These are phyloP conservation scores for Tiaroga cobitis DNA, from an alignment of 2,797 vertebrate species.

Conservation along the genomic window DNA sequence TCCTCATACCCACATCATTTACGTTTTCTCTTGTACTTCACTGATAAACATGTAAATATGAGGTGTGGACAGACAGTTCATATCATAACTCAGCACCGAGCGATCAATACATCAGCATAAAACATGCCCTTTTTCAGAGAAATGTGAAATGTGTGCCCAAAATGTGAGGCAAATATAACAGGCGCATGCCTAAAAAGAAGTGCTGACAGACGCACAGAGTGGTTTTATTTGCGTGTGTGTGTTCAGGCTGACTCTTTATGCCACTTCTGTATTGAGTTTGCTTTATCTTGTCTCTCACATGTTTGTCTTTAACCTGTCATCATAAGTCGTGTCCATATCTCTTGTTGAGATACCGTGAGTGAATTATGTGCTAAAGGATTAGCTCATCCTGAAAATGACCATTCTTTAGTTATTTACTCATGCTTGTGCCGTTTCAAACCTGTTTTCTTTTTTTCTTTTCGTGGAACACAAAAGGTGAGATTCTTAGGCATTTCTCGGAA, in stretches of 20 bases:
- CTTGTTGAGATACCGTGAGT: constrained; percentile 3
- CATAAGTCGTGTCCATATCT: constrained; percentile 6
- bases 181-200: constrained; percentile 18
- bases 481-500: neutral
- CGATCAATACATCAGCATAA: neutral
- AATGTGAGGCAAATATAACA: constrained; percentile 51
- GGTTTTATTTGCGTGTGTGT: constrained; percentile 17
- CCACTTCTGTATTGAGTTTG: constrained; percentile 1
- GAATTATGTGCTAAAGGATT: neutral
- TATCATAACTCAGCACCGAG: constrained; percentile 13
- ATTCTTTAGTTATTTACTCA: neutral
- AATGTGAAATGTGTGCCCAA: constrained; percentile 53
- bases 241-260: neutral
- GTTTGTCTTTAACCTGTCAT: constrained; percentile 45
- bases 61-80: constrained; percentile 11
- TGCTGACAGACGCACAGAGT: constrained; percentile 17
- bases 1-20: neutral
- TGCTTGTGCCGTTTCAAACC: neutral
- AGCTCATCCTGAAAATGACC: neutral
- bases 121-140: constrained; percentile 31
- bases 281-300: constrained; percentile 23
- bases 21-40: neutral
- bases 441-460: neutral
- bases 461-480: neutral
- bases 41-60: constrained; percentile 40